These are phyloP conservation scores for Pissodes strobi DNA, from an alignment of 1,140 invertebrate species.

Conservation along the genomic window DNA sequence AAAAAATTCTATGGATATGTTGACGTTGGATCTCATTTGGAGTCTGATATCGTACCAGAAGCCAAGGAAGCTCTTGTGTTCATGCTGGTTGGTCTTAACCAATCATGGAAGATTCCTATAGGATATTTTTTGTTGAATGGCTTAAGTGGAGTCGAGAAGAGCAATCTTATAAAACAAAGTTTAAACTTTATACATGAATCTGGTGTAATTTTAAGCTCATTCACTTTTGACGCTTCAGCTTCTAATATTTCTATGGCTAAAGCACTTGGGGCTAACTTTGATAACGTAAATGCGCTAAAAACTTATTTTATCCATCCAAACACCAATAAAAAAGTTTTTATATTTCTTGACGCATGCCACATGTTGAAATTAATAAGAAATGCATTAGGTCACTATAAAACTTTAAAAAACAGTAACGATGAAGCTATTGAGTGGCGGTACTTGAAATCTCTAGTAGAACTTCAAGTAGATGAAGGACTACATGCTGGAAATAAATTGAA, in stretches of 20 bases:
- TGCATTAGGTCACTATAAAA: constrained; percentile 12
- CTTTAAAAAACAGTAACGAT: constrained; percentile 1
- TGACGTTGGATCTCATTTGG: constrained; percentile 43
- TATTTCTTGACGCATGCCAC: constrained; percentile 27
- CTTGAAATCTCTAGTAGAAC: constrained; percentile 19
- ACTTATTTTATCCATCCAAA: constrained; percentile 21
- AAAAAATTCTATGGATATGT: too few relatives aligned
- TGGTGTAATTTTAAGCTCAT: constrained; percentile 37
- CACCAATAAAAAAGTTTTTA: constrained; percentile 22
- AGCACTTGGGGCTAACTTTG: constrained; percentile 39
- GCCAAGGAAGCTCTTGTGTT: too few relatives aligned
- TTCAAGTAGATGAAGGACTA: constrained; percentile 42
- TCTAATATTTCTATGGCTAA: constrained; percentile 43
- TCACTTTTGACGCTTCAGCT: constrained; percentile 42
- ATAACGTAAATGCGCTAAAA: constrained; percentile 38
- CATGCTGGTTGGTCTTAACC: constrained; percentile 47
- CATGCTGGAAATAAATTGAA: constrained; percentile 42
- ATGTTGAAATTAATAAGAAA: constrained; percentile 36
- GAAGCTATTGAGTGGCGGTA: constrained; percentile 32
- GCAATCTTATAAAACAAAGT: constrained; percentile 39
- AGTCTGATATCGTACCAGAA: constrained; percentile 33
- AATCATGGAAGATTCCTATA: constrained; percentile 49
- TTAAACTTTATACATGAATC: constrained; percentile 43
- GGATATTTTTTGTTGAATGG: constrained; percentile 49
- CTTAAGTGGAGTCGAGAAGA: constrained; percentile 37